Evolutionary conservation across 2,888 invertebrate genomes (phyloP).

Genomic region (Cacoxenus indagator): DNA sequence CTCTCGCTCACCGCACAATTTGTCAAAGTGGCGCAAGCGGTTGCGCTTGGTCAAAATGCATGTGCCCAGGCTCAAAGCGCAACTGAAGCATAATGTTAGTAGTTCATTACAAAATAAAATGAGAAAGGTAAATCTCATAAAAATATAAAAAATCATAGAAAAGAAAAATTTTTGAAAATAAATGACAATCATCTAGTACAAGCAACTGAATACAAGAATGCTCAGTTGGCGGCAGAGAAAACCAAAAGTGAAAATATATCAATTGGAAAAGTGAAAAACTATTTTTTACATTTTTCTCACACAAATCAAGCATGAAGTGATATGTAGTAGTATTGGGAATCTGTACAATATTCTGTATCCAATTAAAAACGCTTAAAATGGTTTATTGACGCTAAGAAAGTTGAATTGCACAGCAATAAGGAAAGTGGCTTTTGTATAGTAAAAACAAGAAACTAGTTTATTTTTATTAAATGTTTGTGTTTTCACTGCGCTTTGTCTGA

Average conservation of each 20-base stretch:
- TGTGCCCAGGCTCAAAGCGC: background rate
- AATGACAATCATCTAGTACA: constrained; percentile 7
- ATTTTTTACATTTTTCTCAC: constrained; percentile 18
- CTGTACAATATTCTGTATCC: constrained; percentile 1
- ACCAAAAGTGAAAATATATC: constrained; percentile 28
- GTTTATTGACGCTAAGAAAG: constrained; percentile 34
- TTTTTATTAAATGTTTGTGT: no score
- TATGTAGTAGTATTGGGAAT: no score
- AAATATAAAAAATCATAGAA: background rate
- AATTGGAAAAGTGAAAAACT: constrained; percentile 51
- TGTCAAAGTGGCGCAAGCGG: background rate
- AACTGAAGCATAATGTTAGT: background rate
- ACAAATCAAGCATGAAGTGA: constrained; percentile 51
- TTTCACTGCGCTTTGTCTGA: no score
- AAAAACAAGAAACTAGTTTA: no score
- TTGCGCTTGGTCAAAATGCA: background rate
- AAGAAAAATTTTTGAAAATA: background rate
- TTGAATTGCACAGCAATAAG: no score
- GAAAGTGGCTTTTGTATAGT: no score
- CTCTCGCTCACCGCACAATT: background rate
- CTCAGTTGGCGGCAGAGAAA: constrained; percentile 2
- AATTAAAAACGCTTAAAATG: constrained; percentile 24
- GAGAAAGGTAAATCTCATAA: background rate
- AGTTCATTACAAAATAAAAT: background rate
- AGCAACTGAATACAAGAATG: no score